phyloP scores from a whole-genome alignment of 1,140 invertebrate genomes.

The Pseudachorutes palmiensis region DNA sequence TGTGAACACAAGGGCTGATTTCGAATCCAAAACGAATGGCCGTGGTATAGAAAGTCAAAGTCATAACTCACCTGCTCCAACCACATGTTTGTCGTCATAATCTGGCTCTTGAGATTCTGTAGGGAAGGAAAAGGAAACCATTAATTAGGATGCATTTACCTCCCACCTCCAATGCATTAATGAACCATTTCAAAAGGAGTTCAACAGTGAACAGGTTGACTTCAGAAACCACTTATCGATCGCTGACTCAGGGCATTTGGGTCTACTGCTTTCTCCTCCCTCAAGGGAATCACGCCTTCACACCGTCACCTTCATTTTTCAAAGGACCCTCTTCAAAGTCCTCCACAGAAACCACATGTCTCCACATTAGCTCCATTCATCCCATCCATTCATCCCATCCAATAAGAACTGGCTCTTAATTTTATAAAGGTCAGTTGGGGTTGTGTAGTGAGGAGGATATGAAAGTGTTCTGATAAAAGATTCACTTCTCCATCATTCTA shows the following conservation, averaged over 20 bases:
- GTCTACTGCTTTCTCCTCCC: neutral
- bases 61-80: constrained; percentile 72
- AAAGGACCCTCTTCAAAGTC: no score
- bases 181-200: neutral
- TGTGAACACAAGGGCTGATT: no score
- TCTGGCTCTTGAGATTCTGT: constrained; percentile 91
- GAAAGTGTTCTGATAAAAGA: neutral
- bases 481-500: neutral
- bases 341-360: no score
- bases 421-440: no score
- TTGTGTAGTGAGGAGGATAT: no score
- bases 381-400: no score
- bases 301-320: neutral
- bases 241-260: neutral
- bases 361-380: no score
- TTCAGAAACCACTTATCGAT: neutral
- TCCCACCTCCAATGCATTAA: neutral
- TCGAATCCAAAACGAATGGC: no score
- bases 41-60: constrained; percentile 1
- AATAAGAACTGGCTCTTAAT: no score
- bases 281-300: neutral
- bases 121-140: constrained; percentile 49
- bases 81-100: constrained; percentile 96
- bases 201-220: neutral
- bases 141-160: neutral